Conservation (phyloP, 2,113 vertebrate species). For the Oceanodroma tethys region DNA sequence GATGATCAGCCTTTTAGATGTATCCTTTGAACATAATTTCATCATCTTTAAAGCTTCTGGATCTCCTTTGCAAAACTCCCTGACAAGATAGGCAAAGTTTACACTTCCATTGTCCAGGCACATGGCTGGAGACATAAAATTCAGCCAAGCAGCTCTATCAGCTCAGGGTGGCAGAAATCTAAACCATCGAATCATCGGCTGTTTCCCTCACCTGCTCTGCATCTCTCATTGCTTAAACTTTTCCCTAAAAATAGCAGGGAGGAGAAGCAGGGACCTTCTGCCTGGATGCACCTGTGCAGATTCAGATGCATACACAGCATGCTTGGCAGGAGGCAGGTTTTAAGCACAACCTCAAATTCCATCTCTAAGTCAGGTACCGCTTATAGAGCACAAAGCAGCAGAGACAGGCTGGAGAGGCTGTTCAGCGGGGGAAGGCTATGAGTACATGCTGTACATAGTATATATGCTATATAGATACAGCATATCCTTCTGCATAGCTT, state of each 20-base stretch:
- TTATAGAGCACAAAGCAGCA: not conserved
- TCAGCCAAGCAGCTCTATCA: not conserved
- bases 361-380: not conserved
- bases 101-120: not conserved
- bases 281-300: not conserved
- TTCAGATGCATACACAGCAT: not conserved
- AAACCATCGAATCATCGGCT: not conserved
- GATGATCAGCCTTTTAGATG: slow-evolving; percentile 89
- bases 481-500: not conserved
- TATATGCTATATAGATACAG: no score
- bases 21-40: slow-evolving; percentile 78
- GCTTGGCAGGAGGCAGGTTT: not conserved
- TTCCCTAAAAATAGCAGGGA: not conserved
- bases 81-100: not conserved
- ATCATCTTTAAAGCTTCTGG: not conserved
- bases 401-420: not conserved
- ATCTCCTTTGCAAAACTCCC: not conserved
- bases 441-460: not conserved
- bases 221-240: not conserved
- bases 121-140: not conserved
- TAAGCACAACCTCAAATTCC: not conserved
- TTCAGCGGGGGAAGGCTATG: not conserved
- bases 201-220: not conserved
- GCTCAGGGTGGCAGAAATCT: not conserved
- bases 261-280: not conserved